Evolutionary conservation across 2,797 vertebrate genomes (phyloP), one percentile per base, ranked within the genome.

Genomic region (Labeo calbasu): DNA sequence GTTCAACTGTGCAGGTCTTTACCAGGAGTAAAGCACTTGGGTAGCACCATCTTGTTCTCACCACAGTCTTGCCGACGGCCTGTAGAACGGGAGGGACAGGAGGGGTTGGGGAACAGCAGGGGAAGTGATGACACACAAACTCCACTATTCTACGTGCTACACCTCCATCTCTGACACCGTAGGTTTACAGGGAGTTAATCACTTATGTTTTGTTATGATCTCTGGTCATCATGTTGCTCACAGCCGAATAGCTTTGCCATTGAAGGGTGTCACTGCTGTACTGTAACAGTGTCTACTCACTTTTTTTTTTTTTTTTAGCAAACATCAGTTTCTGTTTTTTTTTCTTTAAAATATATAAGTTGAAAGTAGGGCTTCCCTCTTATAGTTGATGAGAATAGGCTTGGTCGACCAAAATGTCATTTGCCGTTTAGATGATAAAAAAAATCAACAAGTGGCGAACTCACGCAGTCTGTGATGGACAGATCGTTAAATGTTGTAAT

Each of bases 21-120:
- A 95, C 94, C 94, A 86, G 95, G 92, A 92, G 89, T 89, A 94
- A 95, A 94, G 87, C 92, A 90, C 89, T 95, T 96, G 90, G 92
- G 89, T 40, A 92, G 90, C 81, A 85, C 87, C 93, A 92, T 94
- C 94, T 95, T 94, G 94, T 95, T 95, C 86, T 95, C 95, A 84
- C 90, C 92, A 61, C 92, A 91, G 86, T 95, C 94, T 88, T 95
- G 94, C n/a, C 93, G 94, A 85, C 93, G 94, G 92, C 93, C 95
- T 95, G 92, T 88, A 92, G 91, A 90, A 82, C 83, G 61, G 84
- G 77, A 79, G 65, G 83, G 79, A 86, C 71, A 84, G 72, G 79
- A 80, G 83, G 83, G 84, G 86, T 46, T 46, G 43, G 43, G 43
- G 43, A 46, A 46, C 43, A 84, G 72, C 79, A 80, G 85, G 81